These are phyloP conservation scores for Sitophilus oryzae DNA, from an alignment of 1,140 invertebrate species.

Conservation along the genomic window DNA sequence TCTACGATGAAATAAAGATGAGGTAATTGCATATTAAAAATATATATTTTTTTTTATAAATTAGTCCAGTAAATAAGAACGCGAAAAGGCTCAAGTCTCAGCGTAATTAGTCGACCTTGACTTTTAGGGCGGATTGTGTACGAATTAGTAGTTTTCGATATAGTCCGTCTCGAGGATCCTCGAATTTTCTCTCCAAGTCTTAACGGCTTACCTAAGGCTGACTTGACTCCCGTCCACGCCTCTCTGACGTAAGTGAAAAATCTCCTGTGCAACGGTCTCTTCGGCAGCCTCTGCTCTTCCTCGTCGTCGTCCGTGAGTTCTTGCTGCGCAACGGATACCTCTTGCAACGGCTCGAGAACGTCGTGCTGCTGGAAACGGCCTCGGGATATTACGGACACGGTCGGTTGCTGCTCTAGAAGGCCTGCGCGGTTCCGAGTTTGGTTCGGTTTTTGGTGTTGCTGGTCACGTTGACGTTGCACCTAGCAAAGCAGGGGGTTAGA, in stretches of 20 bases:
- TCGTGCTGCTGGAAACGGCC: constrained; percentile 16
- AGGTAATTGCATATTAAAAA: no score
- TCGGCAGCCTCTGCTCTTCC: constrained; percentile 26
- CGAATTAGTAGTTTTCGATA: no score
- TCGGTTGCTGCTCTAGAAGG: constrained; percentile 9
- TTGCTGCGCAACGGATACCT: constrained; percentile 5
- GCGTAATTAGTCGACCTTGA: no score
- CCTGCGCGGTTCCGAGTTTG: constrained; percentile 16
- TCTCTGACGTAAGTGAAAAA: constrained; percentile 70
- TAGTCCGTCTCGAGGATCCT: no score
- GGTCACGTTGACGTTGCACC: constrained; percentile 20
- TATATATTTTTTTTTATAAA: no score
- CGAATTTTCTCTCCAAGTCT: no score
- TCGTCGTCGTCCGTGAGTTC: constrained; percentile 23
- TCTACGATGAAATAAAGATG: no score
- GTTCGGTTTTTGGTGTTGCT: constrained; percentile 26
- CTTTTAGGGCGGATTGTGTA: no score
- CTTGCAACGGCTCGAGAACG: constrained; percentile 24
- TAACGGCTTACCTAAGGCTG: constrained; percentile 66
- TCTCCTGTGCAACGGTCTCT: constrained; percentile 60
- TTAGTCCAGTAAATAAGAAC: no score
- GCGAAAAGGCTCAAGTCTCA: no score
- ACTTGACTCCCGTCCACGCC: constrained; percentile 78
- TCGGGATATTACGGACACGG: constrained; percentile 12
- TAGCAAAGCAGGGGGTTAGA: not conserved